phyloP scores from a whole-genome alignment of 2,113 vertebrate species.

The Pandion haliaetus region DNA sequence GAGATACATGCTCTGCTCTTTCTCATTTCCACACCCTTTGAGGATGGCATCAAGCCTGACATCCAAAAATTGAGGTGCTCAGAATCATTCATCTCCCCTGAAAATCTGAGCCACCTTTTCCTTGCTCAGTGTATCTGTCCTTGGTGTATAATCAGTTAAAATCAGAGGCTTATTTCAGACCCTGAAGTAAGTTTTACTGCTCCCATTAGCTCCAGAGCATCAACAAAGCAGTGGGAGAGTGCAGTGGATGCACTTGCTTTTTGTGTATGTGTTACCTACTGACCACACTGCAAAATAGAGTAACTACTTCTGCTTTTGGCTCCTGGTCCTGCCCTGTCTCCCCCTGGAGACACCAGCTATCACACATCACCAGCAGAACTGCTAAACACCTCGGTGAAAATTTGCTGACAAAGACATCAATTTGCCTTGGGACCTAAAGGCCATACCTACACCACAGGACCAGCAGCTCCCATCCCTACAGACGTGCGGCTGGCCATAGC shows the following conservation, averaged over 20 bases:
- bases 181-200: background rate
- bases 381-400: background rate
- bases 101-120: background rate
- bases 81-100: background rate
- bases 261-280: accelerated
- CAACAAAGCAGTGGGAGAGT: background rate
- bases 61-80: background rate
- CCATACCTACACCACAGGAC: background rate
- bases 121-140: background rate
- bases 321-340: background rate
- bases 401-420: background rate
- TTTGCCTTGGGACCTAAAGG: background rate
- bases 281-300: background rate
- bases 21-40: background rate
- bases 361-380: background rate
- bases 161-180: background rate
- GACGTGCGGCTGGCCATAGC: background rate
- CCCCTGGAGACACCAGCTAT: background rate
- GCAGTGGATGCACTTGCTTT: background rate
- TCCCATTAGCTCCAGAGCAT: background rate
- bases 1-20: background rate
- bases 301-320: background rate
- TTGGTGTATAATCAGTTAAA: background rate
- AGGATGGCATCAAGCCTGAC: background rate
- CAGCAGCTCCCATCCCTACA: background rate